Conservation (phyloP, 2,888 invertebrate species). For the Stenodera caucasica region DNA sequence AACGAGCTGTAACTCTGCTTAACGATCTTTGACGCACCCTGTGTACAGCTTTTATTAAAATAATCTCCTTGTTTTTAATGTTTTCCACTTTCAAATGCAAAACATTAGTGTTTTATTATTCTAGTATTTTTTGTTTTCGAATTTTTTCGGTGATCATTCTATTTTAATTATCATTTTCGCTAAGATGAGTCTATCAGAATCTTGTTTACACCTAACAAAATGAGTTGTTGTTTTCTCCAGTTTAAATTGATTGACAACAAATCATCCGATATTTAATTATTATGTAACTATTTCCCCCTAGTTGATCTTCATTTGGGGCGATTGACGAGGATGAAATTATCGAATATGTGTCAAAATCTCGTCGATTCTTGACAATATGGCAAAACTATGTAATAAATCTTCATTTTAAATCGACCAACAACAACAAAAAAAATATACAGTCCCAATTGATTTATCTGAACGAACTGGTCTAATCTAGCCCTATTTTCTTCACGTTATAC, state of each 20-base stretch:
- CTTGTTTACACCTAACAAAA: not conserved
- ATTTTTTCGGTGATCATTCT: not conserved
- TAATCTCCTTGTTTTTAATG: conserved; percentile 28
- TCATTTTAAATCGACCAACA: conserved; percentile 3
- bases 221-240: not conserved
- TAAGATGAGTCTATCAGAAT: not conserved
- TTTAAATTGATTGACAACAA: not conserved
- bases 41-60: conserved; percentile 30
- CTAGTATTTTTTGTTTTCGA: not conserved
- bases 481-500: conserved; percentile 19
- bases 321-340: not conserved
- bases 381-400: conserved; percentile 18
- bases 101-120: conserved; percentile 17
- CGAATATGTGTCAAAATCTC: not conserved
- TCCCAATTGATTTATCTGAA: conserved; percentile 22
- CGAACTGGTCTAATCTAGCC: conserved; percentile 20
- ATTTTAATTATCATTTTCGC: no score
- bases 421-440: conserved; percentile 10
- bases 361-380: not conserved
- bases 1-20: conserved; percentile 32
- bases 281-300: not conserved
- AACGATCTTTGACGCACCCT: conserved; percentile 32
- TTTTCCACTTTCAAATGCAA: conserved; percentile 26
- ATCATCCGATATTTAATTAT: not conserved
- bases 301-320: not conserved